Evolutionary conservation across 2,797 vertebrate genomes (phyloP), one percentile per base, ranked within the genome.

Genomic region (Tympanoctomys barrerae): DNA sequence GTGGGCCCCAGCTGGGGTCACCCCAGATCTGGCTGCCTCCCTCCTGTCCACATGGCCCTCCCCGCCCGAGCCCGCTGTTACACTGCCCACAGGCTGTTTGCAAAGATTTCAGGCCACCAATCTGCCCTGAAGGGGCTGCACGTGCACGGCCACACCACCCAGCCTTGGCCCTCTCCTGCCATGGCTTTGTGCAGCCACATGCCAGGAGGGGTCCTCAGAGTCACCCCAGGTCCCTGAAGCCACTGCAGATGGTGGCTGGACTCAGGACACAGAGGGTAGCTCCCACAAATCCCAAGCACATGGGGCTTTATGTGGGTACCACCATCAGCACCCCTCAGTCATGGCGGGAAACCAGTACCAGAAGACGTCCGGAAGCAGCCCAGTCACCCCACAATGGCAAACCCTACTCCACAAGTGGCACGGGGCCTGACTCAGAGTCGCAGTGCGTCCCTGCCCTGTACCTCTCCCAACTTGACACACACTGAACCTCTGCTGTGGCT

Each of bases 401-500:
- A 26, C 68, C 16, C 26, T 19, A 14, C n/a, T 28, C 3, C 12
- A 6, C 2, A 8, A 59, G 59, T 4, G 46, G 46, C 16, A 31
- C 21, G 13, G 13, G 70, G 22, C 8, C 39, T 16, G 0, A 19
- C 33, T 46, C 2, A 1, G 54, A 28, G 42, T 59, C 9, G 19
- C 79, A 66, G 39, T 33, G 7, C 1, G 4, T 36, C 75, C 68
- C 49, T 59, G 3, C 22, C 22, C 9, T 19, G 0, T 7, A 5
- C 10, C 64, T 12, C 11, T 6, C 24, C 62, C 9, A 28, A 2
- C 1, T 4, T 0, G 0, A 61, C 57, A 21, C 3, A 7, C 19
- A 7, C 36, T 22, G 12, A 16, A 0, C 22, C 33, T 42, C 1
- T 73, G 52, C 68, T 12, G 33, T 2, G 24, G 57, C 5, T 13